Evolutionary conservation across 2,797 vertebrate genomes (phyloP).

Genomic region (Choloepus didactylus): DNA sequence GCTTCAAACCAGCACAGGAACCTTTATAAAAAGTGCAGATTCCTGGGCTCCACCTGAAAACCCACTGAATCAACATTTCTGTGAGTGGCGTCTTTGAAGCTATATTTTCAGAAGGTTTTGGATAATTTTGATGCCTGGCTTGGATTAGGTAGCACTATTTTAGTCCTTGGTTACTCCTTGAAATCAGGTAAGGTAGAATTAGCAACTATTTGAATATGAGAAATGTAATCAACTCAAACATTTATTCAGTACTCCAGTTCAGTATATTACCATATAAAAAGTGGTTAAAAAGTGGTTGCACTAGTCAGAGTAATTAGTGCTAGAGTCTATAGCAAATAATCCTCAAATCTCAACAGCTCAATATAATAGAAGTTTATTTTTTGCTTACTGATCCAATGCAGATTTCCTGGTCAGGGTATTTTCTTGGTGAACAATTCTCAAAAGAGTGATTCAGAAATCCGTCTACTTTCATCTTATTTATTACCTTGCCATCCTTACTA

Average conservation of each 20-base stretch:
- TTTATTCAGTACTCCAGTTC: neutral
- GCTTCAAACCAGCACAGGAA: too few species aligned
- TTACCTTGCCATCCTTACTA: neutral
- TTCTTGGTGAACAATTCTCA: neutral
- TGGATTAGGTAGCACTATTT: neutral
- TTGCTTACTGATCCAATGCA: neutral
- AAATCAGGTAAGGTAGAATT: constrained; percentile 22
- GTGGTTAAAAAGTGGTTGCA: neutral
- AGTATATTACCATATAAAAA: neutral
- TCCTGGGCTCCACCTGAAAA: neutral
- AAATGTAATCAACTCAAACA: neutral
- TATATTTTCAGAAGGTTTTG: neutral
- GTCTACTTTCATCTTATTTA: neutral
- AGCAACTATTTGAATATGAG: neutral
- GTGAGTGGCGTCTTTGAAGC: neutral
- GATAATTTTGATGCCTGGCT: neutral
- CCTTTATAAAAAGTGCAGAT: constrained; percentile 20
- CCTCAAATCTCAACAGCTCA: neutral
- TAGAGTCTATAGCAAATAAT: neutral
- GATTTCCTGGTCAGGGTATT: neutral
- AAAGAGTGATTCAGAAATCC: neutral
- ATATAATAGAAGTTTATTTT: neutral
- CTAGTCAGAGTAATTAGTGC: neutral
- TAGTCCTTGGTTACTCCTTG: neutral
- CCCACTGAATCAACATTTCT: neutral